Evolutionary conservation across 2,113 vertebrate species (phyloP).

Genomic region (Trachemys scripta): DNA sequence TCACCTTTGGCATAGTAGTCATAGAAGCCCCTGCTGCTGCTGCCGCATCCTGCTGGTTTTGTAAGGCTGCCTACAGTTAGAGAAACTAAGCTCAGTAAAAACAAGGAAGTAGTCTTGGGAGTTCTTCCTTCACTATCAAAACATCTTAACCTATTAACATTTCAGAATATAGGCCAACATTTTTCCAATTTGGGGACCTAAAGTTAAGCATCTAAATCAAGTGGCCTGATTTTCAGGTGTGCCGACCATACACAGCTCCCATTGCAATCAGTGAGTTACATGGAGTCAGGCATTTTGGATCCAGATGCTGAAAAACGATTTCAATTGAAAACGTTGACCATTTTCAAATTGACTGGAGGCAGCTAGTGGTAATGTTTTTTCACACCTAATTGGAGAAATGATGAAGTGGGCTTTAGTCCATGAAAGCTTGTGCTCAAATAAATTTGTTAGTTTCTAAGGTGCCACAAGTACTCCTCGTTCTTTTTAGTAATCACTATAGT

Average conservation of each 20-base stretch:
- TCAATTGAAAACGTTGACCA: too few species aligned
- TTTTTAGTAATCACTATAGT: background rate
- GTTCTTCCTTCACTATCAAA: background rate
- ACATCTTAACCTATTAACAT: background rate
- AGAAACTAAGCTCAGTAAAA: slow-evolving; percentile 32
- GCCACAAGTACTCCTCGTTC: too few species aligned
- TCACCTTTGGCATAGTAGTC: slow-evolving; percentile 77
- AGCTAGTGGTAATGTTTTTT: background rate
- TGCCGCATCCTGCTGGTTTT: slow-evolving; percentile 90
- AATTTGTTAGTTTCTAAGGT: too few species aligned
- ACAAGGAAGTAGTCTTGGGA: background rate
- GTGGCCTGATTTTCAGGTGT: background rate
- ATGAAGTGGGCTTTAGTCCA: too few species aligned
- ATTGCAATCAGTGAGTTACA: background rate
- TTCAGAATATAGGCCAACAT: background rate
- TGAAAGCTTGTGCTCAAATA: too few species aligned
- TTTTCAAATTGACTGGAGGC: too few species aligned
- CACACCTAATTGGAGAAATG: background rate
- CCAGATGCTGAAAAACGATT: background rate
- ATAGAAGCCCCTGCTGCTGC: slow-evolving; percentile 77
- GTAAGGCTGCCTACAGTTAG: slow-evolving; percentile 88
- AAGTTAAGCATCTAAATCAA: background rate
- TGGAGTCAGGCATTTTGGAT: background rate
- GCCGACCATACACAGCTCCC: background rate
- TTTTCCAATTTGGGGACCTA: background rate